Percentiles rank a stretch among this genome's conserved stretches.
These are phyloP conservation scores for Galbula dea DNA, from an alignment of 2,113 vertebrate species.

Conservation along the genomic window DNA sequence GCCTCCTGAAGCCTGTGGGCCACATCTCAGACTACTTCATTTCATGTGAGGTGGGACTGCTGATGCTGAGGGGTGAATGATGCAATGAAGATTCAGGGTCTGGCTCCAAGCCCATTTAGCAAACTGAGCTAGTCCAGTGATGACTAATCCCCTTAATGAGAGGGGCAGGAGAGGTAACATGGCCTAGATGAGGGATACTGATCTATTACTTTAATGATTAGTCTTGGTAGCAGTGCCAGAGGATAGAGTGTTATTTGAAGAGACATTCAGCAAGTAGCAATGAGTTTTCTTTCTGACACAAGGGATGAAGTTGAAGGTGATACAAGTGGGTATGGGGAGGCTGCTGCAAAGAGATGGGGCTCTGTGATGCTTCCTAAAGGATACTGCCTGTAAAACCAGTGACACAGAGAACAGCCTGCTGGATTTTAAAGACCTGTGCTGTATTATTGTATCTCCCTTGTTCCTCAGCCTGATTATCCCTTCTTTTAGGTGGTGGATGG, in stretches of 20 bases:
- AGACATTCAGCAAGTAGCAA: not conserved
- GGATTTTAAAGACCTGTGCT: not conserved
- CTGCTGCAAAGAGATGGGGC: not conserved
- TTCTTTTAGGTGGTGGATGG: not conserved
- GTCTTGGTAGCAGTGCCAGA: not conserved
- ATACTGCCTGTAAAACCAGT: not conserved
- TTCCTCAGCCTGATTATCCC: not conserved
- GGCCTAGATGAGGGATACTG: not conserved
- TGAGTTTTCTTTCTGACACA: not conserved
- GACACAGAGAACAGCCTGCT: not conserved
- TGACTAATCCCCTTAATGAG: not conserved
- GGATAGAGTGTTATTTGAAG: not conserved
- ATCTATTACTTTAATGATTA: not conserved
- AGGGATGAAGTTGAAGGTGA: not conserved
- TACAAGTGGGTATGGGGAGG: not conserved
- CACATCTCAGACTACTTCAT: not conserved
- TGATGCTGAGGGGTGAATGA: not conserved
- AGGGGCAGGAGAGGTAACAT: not conserved
- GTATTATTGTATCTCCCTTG: not conserved
- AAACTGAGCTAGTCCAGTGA: not conserved
- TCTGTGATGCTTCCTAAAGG: not conserved
- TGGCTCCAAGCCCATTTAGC: not conserved
- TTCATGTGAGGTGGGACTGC: not conserved
- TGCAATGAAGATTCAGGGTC: not conserved
- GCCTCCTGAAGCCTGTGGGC: slow-evolving; percentile 21